phyloP scores from a whole-genome alignment of 2,888 invertebrate species.

The Cylindroiulus punctatus region DNA sequence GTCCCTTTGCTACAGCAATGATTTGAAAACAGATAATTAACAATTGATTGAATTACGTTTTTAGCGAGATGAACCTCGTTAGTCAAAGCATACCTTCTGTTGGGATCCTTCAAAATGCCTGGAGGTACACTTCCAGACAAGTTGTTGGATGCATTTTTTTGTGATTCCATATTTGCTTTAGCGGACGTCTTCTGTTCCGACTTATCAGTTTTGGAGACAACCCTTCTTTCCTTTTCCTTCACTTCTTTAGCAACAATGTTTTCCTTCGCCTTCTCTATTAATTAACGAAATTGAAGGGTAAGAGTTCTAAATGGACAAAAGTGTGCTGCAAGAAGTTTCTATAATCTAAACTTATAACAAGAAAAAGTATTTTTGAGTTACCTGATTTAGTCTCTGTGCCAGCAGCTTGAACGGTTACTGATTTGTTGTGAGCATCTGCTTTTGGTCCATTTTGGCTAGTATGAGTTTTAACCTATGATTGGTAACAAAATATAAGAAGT shows the following conservation, averaged over 20 bases:
- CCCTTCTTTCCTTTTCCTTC: constrained; percentile 52
- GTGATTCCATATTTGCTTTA: background rate
- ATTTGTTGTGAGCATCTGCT: constrained; percentile 37
- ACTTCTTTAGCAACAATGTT: constrained; percentile 30
- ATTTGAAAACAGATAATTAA: background rate
- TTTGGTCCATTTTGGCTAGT: constrained; percentile 51
- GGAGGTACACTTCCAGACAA: background rate
- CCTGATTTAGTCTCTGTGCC: background rate
- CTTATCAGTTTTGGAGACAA: constrained; percentile 51
- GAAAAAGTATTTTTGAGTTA: background rate
- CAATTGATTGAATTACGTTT: background rate
- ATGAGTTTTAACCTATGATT: background rate
- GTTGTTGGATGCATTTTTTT: background rate
- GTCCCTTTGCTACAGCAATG: background rate
- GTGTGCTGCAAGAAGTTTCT: background rate
- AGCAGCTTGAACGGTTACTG: background rate
- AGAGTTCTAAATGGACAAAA: background rate
- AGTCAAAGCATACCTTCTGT: background rate
- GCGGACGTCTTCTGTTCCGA: background rate
- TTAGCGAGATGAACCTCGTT: background rate
- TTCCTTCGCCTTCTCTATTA: constrained; percentile 51
- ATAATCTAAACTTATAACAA: background rate
- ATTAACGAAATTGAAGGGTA: background rate
- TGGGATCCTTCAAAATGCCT: background rate
- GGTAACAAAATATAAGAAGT: background rate